phyloP scores from a whole-genome alignment of 64 coral and sea anemone species.

The Dendrophyllia cribrosa region DNA sequence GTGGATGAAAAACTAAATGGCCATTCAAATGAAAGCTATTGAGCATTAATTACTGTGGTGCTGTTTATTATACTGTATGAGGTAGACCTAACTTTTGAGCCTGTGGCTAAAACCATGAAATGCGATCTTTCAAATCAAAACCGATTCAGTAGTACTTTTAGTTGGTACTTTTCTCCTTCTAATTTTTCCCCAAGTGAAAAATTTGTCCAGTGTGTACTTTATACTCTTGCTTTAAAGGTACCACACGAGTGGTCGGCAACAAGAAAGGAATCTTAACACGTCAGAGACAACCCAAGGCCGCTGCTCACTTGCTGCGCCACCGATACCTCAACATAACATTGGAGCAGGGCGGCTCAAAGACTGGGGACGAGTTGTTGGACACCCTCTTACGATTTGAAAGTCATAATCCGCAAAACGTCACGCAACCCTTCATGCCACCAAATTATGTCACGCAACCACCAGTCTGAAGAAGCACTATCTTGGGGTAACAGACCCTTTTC shows the following conservation, averaged over 20 bases:
- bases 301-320: constrained; percentile 83
- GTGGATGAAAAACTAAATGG: no score
- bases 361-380: constrained; percentile 86
- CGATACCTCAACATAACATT: constrained; percentile 88
- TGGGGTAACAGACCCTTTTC: no score
- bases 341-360: constrained; percentile 56
- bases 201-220: no score
- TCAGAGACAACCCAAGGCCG: constrained; percentile 89
- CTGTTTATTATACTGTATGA: no score
- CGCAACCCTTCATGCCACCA: not conserved
- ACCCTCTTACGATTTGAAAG: constrained; percentile 88
- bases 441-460: not conserved
- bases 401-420: not conserved
- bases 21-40: no score
- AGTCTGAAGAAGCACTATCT: not conserved
- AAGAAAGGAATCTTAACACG: constrained; percentile 93
- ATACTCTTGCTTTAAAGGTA: constrained; percentile 15
- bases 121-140: no score
- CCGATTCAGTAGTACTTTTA: no score
- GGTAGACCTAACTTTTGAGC: no score
- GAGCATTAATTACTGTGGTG: no score
- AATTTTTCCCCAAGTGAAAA: no score
- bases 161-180: no score
- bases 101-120: no score
- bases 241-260: constrained; percentile 81